A percentile compares a stretch with the other conserved stretches of the same genome.
Conservation (phyloP, 2,888 invertebrate genomes). For the Campoletis raptor region DNA sequence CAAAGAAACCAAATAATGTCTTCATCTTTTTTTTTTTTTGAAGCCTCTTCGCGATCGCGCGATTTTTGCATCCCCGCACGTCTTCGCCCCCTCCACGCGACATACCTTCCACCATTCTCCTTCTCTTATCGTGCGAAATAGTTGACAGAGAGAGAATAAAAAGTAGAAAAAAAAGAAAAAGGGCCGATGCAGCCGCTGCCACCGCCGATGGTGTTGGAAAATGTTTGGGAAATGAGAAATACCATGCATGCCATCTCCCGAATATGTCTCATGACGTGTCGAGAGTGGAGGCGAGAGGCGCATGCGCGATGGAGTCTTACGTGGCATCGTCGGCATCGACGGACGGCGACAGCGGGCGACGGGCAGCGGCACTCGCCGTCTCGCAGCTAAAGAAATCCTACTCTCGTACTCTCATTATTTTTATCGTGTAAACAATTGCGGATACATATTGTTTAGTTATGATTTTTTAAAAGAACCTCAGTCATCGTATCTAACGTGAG, state of each 20-base stretch:
- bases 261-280: slow-evolving; percentile 79
- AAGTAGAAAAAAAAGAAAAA: background rate
- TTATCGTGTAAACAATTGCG: slow-evolving; percentile 79
- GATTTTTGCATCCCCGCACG: background rate
- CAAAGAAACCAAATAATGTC: no score
- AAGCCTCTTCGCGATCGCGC: background rate
- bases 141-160: background rate
- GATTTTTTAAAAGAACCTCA: slow-evolving; percentile 78
- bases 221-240: background rate
- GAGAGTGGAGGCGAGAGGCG: slow-evolving; percentile 77
- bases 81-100: background rate
- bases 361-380: slow-evolving; percentile 77
- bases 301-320: slow-evolving; percentile 87
- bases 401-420: slow-evolving; percentile 60
- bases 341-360: slow-evolving; percentile 64
- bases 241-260: background rate
- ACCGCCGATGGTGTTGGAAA: background rate
- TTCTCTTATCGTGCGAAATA: background rate
- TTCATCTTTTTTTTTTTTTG: no score
- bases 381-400: slow-evolving; percentile 76
- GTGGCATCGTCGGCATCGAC: slow-evolving; percentile 85
- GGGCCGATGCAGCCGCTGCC: background rate
- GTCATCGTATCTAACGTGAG: slow-evolving; percentile 77
- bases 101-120: background rate
- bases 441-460: slow-evolving; percentile 80